Percentiles rank a stretch among this genome's conserved stretches.
Evolutionary conservation across 1,140 invertebrate genomes (phyloP).

Genomic region (Nasonia giraulti): DNA sequence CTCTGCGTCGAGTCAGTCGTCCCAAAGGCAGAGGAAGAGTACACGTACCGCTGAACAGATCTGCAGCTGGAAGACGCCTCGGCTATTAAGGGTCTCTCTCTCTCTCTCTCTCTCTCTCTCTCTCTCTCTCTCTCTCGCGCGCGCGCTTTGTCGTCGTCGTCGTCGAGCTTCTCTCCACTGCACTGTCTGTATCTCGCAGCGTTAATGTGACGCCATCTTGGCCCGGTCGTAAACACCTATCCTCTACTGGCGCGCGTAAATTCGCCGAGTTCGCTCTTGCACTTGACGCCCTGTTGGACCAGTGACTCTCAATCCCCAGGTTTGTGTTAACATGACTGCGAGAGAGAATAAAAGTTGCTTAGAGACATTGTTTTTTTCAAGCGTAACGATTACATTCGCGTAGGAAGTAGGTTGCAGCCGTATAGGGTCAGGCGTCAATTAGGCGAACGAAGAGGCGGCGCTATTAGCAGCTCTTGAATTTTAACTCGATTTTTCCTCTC

Average conservation of each 20-base stretch:
- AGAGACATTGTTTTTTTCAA: too few species aligned
- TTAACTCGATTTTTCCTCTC: too few species aligned
- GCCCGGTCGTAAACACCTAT: conserved; percentile 56
- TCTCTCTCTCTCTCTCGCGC: too few species aligned
- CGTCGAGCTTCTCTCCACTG: not conserved
- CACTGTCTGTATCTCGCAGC: not conserved
- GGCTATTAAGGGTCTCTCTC: not conserved
- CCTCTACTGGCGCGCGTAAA: conserved; percentile 56
- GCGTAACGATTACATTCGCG: too few species aligned
- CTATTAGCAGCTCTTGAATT: too few species aligned
- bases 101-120: not conserved
- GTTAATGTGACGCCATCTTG: conserved; percentile 51
- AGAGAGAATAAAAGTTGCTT: too few species aligned
- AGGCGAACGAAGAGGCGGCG: too few species aligned
- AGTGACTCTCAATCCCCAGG: conserved; percentile 19
- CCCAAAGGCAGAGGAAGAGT: too few species aligned
- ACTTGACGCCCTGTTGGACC: conserved; percentile 33
- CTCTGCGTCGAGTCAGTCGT: not conserved
- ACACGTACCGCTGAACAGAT: too few species aligned
- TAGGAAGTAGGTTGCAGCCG: too few species aligned
- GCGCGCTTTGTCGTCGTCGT: not conserved
- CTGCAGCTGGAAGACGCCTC: not conserved
- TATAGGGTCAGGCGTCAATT: too few species aligned
- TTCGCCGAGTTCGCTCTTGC: conserved; percentile 53
- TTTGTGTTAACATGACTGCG: not conserved